A percentile compares a stretch with the other conserved stretches of the same genome.
These are phyloP conservation scores for Caenorhabditis sulstoni DNA, from an alignment of 2,888 invertebrate genomes.

Conservation along the genomic window DNA sequence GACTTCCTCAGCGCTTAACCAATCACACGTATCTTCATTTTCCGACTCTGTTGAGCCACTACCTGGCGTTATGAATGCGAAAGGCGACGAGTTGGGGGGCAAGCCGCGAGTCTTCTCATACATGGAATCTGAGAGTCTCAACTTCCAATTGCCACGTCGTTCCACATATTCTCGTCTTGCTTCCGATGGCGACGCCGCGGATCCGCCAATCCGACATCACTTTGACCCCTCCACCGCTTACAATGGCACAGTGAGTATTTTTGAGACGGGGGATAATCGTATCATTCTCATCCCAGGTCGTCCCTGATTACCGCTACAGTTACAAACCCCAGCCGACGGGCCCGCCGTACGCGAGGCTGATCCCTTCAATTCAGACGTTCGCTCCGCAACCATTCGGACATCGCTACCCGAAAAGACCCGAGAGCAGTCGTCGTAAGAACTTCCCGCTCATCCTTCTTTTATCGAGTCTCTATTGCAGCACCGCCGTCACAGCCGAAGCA, in stretches of 20 bases:
- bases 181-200: neutral
- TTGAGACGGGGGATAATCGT: neutral
- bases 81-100: neutral
- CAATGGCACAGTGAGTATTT: constrained; percentile 22
- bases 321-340: constrained; percentile 20
- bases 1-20: too few species aligned
- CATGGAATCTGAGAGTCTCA: constrained; percentile 2
- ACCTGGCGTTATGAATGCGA: too few species aligned
- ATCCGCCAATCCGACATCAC: constrained; percentile 21
- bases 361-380: neutral
- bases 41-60: too few species aligned
- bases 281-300: constrained; percentile 11
- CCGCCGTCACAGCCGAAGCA: constrained; percentile 27
- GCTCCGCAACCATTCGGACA: constrained; percentile 24
- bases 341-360: neutral
- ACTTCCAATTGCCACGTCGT: constrained; percentile 19
- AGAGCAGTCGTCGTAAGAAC: constrained; percentile 33
- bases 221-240: constrained; percentile 42
- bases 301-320: constrained; percentile 42
- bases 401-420: constrained; percentile 47
- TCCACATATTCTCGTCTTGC: constrained; percentile 5
- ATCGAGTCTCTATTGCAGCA: constrained; percentile 2
- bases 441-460: neutral
- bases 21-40: neutral
- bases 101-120: neutral